A percentile compares a stretch with the other conserved stretches of the same genome.
phyloP scores from a whole-genome alignment of 2,113 vertebrate species.

The Antechinus stuartii region DNA sequence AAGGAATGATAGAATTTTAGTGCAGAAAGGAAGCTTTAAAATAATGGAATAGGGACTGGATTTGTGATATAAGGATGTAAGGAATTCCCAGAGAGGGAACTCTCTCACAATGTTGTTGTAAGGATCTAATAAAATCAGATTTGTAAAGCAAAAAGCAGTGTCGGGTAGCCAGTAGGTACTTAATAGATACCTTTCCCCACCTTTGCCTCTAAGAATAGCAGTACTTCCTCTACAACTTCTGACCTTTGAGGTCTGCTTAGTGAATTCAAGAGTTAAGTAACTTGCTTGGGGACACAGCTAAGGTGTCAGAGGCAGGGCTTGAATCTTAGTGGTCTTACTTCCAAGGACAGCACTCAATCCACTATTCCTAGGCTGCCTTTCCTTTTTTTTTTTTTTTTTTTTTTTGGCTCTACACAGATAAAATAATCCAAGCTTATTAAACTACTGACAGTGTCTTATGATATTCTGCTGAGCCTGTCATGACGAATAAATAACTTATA shows the following conservation, averaged over 20 bases:
- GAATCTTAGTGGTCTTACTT: neutral
- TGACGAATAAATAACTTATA: neutral
- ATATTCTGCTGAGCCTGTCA: neutral
- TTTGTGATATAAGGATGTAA: neutral
- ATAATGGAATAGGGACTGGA: neutral
- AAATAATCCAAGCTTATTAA: neutral
- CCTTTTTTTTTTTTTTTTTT: neutral
- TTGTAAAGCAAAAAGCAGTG: neutral
- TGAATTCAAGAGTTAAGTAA: conserved; percentile 7
- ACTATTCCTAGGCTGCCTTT: neutral
- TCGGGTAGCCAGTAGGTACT: neutral
- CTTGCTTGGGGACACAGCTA: conserved; percentile 1
- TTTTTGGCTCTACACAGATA: conserved; percentile 1
- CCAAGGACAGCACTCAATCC: conserved; percentile 1
- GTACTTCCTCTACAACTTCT: neutral
- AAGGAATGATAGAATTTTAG: neutral
- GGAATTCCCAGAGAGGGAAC: neutral
- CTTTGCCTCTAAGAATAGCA: neutral
- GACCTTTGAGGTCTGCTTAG: neutral
- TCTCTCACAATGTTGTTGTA: neutral
- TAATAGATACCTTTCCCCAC: neutral
- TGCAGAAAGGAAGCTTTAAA: neutral
- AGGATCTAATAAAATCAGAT: neutral
- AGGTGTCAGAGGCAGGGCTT: neutral
- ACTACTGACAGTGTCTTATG: neutral